Evolutionary conservation across 2,113 vertebrate genomes (phyloP).

Genomic region (Chionodraco myersi): DNA sequence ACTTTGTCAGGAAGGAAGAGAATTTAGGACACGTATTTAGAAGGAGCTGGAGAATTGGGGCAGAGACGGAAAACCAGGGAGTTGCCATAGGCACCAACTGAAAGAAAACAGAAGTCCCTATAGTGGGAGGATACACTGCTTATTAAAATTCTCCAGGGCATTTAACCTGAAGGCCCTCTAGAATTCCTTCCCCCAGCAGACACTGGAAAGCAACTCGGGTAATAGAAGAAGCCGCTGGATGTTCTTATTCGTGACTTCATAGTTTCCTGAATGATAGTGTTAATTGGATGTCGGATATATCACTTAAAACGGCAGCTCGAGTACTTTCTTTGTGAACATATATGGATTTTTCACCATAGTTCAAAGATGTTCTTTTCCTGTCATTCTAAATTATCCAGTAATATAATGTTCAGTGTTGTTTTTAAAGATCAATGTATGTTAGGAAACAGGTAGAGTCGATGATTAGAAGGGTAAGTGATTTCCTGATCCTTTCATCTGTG

Average conservation of each 20-base stretch:
- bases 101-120: slow-evolving; percentile 55
- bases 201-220: slow-evolving; percentile 4
- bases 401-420: neutral
- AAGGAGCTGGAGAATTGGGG: slow-evolving; percentile 64
- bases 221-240: slow-evolving; percentile 3
- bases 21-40: slow-evolving; percentile 63
- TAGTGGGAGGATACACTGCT: slow-evolving; percentile 42
- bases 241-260: slow-evolving; percentile 18
- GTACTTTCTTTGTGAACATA: neutral
- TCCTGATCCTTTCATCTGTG: neutral
- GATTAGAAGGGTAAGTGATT: too few species aligned
- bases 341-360: neutral
- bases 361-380: neutral
- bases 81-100: slow-evolving; percentile 66
- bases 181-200: slow-evolving; percentile 28
- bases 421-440: neutral
- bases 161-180: slow-evolving; percentile 54
- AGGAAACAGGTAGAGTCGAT: neutral
- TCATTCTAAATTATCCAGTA: neutral
- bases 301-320: slow-evolving; percentile 17
- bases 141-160: slow-evolving; percentile 58
- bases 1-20: slow-evolving; percentile 49
- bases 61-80: slow-evolving; percentile 50
- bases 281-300: slow-evolving; percentile 9
- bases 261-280: neutral